Conservation (phyloP, 2,888 invertebrate species). For the Crocallis elinguaria region DNA sequence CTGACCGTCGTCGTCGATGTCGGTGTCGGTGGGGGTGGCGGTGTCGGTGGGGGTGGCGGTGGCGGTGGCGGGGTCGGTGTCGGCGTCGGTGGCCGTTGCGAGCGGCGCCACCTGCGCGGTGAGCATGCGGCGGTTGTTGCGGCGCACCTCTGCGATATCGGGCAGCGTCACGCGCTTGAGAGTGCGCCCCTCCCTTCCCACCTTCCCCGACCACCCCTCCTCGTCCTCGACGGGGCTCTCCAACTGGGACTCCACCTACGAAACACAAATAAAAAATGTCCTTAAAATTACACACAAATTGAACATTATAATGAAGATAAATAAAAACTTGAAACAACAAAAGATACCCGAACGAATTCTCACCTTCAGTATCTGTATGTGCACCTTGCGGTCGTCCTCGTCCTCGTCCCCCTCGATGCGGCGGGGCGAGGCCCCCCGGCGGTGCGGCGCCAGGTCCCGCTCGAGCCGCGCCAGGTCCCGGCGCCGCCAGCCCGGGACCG, state of each 20-base stretch:
- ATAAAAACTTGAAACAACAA: too few species aligned
- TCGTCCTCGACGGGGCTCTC: not conserved
- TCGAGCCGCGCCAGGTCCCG: not conserved
- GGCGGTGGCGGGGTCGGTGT: not conserved
- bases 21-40: not conserved
- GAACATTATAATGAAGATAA: too few species aligned
- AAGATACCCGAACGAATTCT: too few species aligned
- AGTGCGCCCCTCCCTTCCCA: not conserved
- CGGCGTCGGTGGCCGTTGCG: not conserved
- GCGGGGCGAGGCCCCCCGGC: not conserved
- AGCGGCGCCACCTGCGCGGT: slow-evolving; percentile 45
- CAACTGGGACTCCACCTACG: not conserved
- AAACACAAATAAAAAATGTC: too few species aligned
- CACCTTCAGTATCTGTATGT: not conserved
- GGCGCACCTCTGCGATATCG: slow-evolving; percentile 38
- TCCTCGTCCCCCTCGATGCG: not conserved
- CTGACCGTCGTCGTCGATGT: too few species aligned
- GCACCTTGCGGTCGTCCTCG: not conserved
- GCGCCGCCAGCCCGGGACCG: not conserved
- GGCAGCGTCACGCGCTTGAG: slow-evolving; percentile 38
- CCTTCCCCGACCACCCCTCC: not conserved
- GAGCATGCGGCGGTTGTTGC: slow-evolving; percentile 33
- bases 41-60: not conserved
- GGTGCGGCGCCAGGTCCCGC: not conserved
- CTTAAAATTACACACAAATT: too few species aligned